Evolutionary conservation across 2,113 vertebrate genomes (phyloP).

Genomic region (Chaenogobius annularis): DNA sequence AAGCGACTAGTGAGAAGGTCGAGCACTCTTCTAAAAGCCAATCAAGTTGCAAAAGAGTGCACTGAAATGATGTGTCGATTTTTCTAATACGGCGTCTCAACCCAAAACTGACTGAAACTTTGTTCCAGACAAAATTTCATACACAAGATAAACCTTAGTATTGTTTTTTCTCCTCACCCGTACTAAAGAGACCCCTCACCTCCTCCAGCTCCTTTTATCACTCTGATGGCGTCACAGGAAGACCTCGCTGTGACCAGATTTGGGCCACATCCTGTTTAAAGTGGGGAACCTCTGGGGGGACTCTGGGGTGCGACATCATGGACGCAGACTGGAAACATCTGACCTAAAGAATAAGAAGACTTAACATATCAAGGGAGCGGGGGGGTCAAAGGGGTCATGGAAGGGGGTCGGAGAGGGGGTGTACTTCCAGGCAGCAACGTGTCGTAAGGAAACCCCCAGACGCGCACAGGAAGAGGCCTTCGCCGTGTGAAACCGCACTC

Average conservation of each 20-base stretch:
- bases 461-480: constrained; percentile 30
- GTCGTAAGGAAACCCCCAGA: constrained; percentile 8
- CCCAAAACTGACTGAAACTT: background rate
- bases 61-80: no score
- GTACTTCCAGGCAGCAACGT: constrained; percentile 13
- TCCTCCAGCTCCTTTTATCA: constrained; percentile 18
- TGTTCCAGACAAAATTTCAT: background rate
- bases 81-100: background rate
- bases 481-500: constrained; percentile 2
- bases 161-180: background rate
- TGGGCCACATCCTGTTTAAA: constrained; percentile 70
- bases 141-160: background rate
- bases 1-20: no score
- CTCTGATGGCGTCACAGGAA: constrained; percentile 53
- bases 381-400: background rate
- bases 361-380: constrained; percentile 16
- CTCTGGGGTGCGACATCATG: constrained; percentile 27
- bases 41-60: no score
- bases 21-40: no score
- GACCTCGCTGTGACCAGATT: constrained; percentile 57
- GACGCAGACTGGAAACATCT: constrained; percentile 56
- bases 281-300: constrained; percentile 40
- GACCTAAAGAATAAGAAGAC: constrained; percentile 21
- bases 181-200: constrained; percentile 2
- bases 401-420: background rate